Base-by-base conservation (phyloP, 2,888 invertebrate genomes). In the Heliconius charithonia region DNA sequence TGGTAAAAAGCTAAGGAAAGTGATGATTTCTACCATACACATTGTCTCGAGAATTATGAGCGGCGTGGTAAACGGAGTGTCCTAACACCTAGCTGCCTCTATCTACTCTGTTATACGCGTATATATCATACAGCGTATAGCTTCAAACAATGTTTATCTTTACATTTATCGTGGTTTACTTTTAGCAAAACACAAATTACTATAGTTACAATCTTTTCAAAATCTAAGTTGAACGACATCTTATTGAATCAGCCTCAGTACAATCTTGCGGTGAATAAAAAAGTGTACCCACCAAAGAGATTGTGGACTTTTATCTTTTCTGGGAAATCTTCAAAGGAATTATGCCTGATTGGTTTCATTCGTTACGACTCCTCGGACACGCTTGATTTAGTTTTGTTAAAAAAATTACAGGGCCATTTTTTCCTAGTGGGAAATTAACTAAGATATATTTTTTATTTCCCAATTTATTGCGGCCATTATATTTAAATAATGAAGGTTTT, bases 291-390 rank as follows among this genome's bases (percentile, higher is more conserved):
- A 81, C 79, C 81, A 83, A 82, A 84, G 81, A 82, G 82, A 84
- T 83, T 82, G 81, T 81, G 84, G 83, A 80, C 82, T 81, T 83
- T 83, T 83, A 79, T 82, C 83, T 83, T 83, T 84, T 82, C 81
- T 81, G 76, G 79, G 81, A 81, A 80, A 79, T 81, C 81, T 82
- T 81, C 83, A 81, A 79, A 80, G 83, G 83, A 84, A 85, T 85
- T 85, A 85, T 85, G 84, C 85, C 83, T 84, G 84, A 84, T 84
- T 85, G 85, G 84, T 84, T 84, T 84, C 82, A 83, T 84, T 82
- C 83, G 83, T 82, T 80, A 82, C 80, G 81, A 78, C 74, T 83
- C 81, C 80, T 81, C 76, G 79, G 81, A 81, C 77, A 79, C 76
- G 82, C 81, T 83, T 83, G 76, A 83, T 83, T 83, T 83, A 79